Base-by-base conservation (phyloP, 1,140 invertebrate species). In the Heterodera schachtii region DNA sequence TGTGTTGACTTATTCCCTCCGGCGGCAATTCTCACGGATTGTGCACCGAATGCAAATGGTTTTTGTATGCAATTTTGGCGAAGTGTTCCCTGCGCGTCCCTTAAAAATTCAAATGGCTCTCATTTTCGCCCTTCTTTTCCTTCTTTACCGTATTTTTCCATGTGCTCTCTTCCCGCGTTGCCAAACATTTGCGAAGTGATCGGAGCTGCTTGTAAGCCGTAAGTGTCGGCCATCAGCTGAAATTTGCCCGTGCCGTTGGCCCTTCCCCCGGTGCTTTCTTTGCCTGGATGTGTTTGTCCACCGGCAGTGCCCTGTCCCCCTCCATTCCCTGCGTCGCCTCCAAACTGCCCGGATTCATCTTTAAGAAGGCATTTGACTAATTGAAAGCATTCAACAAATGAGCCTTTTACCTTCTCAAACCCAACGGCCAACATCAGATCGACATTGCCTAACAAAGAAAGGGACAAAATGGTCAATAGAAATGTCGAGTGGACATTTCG, bases 1-100 rank as follows among this genome's bases (percentile, higher is more conserved):
- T 11, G 7, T 31, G 16, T 31, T 46, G n/a, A 71, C 8, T 44
- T 57, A 3, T 84, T n/a, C 3, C 93, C 93, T 75, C 79, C 82
- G 4, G 4, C 2, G 57, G 57, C 57, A 64, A 16, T 19, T 4
- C 57, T 82, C 49, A 84, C 88, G 96, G 96, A 92, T 99, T 98
- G 87, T 98, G 97, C 0, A 93, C 92, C 0, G 96, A 98, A 92
- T 98, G 96, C 85, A 95, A 93, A 90, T 98, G 96, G 91, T 99
- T 98, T 90, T 99, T 99, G 83, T 94, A 94, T 0, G 96, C 97
- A 88, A 99, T 96, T 92, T 98, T 98, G 2, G 96, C 97, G 90
- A 98, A 94, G 90, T 98, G 96, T 75, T 95, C 93, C 41, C 94
- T 93, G 84, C 93, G 96, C 0, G 96, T 96, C 44, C 96, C 91